These are phyloP conservation scores for Camponotus pennsylvanicus DNA, from an alignment of 1,140 invertebrate species.

Conservation along the genomic window DNA sequence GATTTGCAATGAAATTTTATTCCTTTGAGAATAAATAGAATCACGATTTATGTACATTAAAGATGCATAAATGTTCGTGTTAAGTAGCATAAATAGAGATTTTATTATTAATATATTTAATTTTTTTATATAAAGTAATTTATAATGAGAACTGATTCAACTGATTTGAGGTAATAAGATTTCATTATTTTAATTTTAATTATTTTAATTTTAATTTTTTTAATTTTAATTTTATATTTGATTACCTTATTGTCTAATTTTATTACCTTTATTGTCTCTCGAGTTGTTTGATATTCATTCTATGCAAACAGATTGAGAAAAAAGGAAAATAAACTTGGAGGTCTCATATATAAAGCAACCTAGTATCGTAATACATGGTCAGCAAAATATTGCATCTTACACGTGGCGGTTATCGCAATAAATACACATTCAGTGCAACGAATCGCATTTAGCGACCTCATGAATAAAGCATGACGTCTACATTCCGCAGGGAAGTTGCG, in stretches of 20 bases:
- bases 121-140: background rate
- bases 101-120: background rate
- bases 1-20: too few relatives aligned
- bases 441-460: conserved; percentile 71
- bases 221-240: background rate
- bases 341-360: background rate
- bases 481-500: conserved; percentile 57
- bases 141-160: background rate
- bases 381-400: conserved; percentile 54
- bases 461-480: conserved; percentile 73
- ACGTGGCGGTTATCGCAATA: conserved; percentile 57
- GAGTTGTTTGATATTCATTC: background rate
- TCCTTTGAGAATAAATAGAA: background rate
- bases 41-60: background rate
- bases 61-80: background rate
- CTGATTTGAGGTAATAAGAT: too few relatives aligned
- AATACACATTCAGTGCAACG: conserved; percentile 60
- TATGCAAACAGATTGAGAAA: background rate
- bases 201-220: background rate
- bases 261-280: background rate
- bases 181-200: too few relatives aligned
- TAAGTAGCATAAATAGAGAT: background rate
- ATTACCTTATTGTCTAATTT: too few relatives aligned
- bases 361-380: conserved; percentile 38
- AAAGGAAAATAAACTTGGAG: background rate